phyloP scores from a whole-genome alignment of 2,888 invertebrate species.

The Cosmia pyralina region DNA sequence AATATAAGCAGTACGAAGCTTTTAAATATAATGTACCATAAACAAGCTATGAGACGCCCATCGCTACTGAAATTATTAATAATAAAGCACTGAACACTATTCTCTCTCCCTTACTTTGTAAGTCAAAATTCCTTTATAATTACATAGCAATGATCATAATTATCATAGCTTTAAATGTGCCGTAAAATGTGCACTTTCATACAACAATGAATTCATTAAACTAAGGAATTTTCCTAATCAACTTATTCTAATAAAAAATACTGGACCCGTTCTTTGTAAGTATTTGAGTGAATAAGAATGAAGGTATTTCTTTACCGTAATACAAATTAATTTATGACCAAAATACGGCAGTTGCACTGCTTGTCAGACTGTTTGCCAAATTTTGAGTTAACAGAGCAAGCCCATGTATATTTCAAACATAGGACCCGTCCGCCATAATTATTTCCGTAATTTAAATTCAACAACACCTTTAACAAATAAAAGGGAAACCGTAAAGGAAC shows the following conservation, averaged over 20 bases:
- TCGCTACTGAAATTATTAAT: too few species aligned
- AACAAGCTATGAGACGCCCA: too few species aligned
- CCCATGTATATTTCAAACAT: conserved; percentile 18
- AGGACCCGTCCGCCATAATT: conserved; percentile 10
- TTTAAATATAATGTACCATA: too few species aligned
- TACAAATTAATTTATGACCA: background rate
- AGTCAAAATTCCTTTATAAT: conserved; percentile 4
- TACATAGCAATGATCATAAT: background rate
- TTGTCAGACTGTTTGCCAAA: background rate
- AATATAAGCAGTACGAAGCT: too few species aligned
- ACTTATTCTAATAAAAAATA: background rate
- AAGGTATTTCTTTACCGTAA: background rate
- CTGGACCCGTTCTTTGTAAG: background rate
- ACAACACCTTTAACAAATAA: conserved; percentile 38
- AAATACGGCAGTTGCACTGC: background rate
- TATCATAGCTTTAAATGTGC: conserved; percentile 4
- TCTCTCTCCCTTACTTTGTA: background rate
- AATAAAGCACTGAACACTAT: background rate
- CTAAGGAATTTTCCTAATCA: background rate
- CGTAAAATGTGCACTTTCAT: background rate
- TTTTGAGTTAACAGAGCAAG: background rate
- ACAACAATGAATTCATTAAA: background rate
- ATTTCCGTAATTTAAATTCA: conserved; percentile 25
- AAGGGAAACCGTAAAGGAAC: conserved; percentile 1
- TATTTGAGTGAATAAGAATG: background rate